Conservation (phyloP, 37 sponge, comb jelly and placozoan species). For the Chondrosia reniformis region DNA sequence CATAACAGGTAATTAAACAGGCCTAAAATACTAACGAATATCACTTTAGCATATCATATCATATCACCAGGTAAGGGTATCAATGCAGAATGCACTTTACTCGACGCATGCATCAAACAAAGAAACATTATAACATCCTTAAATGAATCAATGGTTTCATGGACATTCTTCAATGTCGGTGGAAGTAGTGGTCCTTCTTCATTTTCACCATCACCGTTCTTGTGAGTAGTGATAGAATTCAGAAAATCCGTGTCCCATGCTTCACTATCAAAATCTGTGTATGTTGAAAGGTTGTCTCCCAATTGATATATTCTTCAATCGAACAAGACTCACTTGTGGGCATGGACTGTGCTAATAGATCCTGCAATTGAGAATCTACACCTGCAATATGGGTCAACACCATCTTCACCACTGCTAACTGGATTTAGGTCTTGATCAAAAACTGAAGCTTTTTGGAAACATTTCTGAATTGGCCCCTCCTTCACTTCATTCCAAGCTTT, state of each 20-base stretch:
- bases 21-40: constrained; percentile 13
- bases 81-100: constrained; percentile 27
- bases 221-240: neutral
- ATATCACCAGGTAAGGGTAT: neutral
- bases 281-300: constrained; percentile 18
- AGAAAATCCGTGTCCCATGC: constrained; percentile 21
- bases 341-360: neutral
- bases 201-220: constrained; percentile 4
- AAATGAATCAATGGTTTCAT: constrained; percentile 4
- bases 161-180: constrained; percentile 11
- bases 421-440: constrained; percentile 28
- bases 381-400: neutral
- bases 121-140: constrained; percentile 7
- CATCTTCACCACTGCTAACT: neutral
- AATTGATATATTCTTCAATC: constrained; percentile 3
- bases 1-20: neutral
- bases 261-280: neutral
- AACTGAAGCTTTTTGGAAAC: constrained; percentile 61
- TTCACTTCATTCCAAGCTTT: constrained; percentile 49
- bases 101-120: neutral
- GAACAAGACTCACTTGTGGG: neutral
- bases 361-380: constrained; percentile 18
- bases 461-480: constrained; percentile 46
- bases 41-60: neutral
- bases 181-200: constrained; percentile 13